Percentiles rank a stretch among this genome's conserved stretches.
phyloP scores from a whole-genome alignment of 2,888 invertebrate genomes.

The Aphrophora alni region DNA sequence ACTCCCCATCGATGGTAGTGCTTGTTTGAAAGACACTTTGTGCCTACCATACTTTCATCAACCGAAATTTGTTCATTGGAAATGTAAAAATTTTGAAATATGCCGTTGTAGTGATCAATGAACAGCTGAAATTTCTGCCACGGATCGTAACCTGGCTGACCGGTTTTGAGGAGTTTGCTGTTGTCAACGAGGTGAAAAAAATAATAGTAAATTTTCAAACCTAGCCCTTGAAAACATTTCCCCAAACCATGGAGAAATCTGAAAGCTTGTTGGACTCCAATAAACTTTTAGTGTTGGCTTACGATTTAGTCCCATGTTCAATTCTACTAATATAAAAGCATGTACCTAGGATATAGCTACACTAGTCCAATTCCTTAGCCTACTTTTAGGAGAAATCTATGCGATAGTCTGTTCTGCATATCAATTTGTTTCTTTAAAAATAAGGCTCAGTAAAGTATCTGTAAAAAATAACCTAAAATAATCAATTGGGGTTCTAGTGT shows the following conservation, averaged over 20 bases:
- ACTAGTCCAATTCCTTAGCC: neutral
- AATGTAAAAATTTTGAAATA: neutral
- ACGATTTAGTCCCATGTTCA: neutral
- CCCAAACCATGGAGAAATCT: neutral
- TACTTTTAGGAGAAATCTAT: neutral
- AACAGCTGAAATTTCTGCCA: too few relatives aligned
- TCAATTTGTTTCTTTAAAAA: constrained; percentile 19
- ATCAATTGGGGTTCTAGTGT: too few relatives aligned
- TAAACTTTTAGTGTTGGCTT: neutral
- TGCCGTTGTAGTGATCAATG: neutral
- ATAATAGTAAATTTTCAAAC: neutral
- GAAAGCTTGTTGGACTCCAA: neutral
- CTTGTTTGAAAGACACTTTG: constrained; percentile 9
- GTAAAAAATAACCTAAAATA: too few relatives aligned
- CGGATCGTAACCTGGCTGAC: constrained; percentile 19
- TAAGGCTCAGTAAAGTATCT: constrained; percentile 9
- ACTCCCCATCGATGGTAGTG: neutral
- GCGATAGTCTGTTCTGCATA: constrained; percentile 15
- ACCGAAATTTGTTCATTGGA: constrained; percentile 17
- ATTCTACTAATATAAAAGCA: neutral
- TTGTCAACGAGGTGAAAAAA: neutral
- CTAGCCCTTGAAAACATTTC: too few relatives aligned
- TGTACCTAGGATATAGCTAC: neutral
- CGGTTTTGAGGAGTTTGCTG: neutral
- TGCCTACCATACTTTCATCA: too few relatives aligned